Conservation (phyloP, 2,797 vertebrate genomes). For the Labeo calbasu region DNA sequence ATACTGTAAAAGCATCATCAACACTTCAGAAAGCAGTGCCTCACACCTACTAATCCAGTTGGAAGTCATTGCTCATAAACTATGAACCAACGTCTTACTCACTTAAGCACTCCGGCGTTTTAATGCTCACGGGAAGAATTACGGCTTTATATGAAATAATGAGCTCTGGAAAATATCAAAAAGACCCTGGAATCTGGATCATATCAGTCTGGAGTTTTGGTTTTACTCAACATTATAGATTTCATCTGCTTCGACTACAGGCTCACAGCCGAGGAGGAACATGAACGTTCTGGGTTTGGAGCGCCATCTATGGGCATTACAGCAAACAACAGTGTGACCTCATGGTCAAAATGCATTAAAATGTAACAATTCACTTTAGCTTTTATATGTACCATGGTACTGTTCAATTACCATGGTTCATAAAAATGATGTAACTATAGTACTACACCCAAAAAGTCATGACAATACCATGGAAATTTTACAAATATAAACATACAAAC, state of each 20-base stretch:
- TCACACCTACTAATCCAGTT: conserved; percentile 12
- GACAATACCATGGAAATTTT: background rate
- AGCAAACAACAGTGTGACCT: background rate
- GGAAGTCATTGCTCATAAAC: conserved; percentile 21
- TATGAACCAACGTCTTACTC: conserved; percentile 33
- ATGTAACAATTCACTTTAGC: background rate
- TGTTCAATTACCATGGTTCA: background rate
- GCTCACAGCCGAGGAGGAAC: conserved; percentile 4
- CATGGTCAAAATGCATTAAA: background rate
- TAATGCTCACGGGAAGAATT: background rate
- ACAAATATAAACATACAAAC: background rate
- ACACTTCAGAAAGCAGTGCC: background rate
- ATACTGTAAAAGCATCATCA: conserved; percentile 2
- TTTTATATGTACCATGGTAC: background rate
- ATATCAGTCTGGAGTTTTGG: conserved; percentile 6
- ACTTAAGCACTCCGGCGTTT: background rate
- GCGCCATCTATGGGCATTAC: conserved; percentile 48
- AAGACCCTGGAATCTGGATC: background rate
- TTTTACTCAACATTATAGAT: background rate
- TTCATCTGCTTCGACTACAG: background rate
- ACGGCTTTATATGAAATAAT: conserved; percentile 21
- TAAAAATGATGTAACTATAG: background rate
- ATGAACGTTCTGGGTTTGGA: conserved; percentile 29
- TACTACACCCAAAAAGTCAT: background rate
- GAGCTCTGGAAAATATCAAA: conserved; percentile 16